These are phyloP conservation scores for Pterobdella sp. DNA, from an alignment of 2,888 invertebrate genomes.

Conservation along the genomic window DNA sequence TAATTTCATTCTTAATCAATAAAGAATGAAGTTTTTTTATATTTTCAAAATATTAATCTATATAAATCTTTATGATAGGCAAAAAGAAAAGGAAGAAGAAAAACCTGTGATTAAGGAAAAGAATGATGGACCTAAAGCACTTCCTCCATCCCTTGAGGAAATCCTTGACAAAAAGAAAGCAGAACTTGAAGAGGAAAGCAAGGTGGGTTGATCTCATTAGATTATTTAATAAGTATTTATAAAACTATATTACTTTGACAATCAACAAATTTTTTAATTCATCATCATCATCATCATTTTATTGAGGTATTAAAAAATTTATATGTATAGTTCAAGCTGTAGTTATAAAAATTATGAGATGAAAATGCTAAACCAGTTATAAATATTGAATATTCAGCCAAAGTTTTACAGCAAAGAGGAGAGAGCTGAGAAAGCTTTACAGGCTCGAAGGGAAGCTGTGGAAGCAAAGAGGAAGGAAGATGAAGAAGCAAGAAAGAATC, in stretches of 20 bases:
- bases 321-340: no score
- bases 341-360: no score
- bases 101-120: conserved; percentile 34
- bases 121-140: conserved; percentile 53
- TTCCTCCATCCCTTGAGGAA: conserved; percentile 87
- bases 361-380: conserved; percentile 6
- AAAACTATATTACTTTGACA: no score
- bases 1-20: no score
- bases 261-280: not conserved
- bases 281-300: not conserved
- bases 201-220: no score
- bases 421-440: conserved; percentile 77
- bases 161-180: conserved; percentile 88
- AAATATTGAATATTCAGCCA: conserved; percentile 56
- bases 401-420: conserved; percentile 94
- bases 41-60: not conserved
- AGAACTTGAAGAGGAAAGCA: conserved; percentile 84
- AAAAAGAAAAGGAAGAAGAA: conserved; percentile 24
- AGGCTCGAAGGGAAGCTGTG: conserved; percentile 76
- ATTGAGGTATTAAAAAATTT: no score
- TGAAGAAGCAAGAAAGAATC: conserved; percentile 63
- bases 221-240: not conserved
- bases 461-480: conserved; percentile 67
- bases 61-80: not conserved
- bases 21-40: not conserved